A percentile compares a stretch with the other conserved stretches of the same genome.
These are phyloP conservation scores for Netta rufina DNA, from an alignment of 2,797 vertebrate genomes.

Conservation along the genomic window DNA sequence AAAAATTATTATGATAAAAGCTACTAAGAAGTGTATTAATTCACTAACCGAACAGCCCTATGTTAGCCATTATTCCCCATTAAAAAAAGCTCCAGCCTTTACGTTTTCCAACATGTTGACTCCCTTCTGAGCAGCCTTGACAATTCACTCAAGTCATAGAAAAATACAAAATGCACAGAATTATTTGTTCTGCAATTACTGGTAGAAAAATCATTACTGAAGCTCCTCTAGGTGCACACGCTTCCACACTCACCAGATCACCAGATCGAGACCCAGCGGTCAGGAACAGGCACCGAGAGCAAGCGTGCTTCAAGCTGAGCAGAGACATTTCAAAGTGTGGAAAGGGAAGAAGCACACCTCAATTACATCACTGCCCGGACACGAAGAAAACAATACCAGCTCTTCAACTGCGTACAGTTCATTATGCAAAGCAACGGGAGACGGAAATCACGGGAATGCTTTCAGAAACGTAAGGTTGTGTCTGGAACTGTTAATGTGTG, in stretches of 20 bases:
- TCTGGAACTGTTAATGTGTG: no score
- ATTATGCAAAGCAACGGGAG: not conserved
- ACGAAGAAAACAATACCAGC: not conserved
- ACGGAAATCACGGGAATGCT: no score
- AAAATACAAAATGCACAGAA: not conserved
- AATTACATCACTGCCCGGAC: not conserved
- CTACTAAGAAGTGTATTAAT: not conserved
- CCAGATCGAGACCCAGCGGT: no score
- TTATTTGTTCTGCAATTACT: not conserved
- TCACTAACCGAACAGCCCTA: not conserved
- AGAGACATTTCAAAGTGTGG: not conserved
- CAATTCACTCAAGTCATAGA: not conserved
- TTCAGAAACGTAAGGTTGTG: no score
- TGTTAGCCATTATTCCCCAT: accelerated
- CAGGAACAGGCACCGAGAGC: not conserved
- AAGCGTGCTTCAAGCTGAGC: not conserved
- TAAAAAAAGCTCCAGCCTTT: not conserved
- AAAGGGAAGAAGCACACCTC: not conserved
- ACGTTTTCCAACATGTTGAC: not conserved
- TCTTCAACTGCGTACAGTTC: no score
- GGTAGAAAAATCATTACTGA: not conserved
- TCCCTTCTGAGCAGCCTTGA: not conserved
- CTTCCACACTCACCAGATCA: not conserved
- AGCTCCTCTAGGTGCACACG: not conserved
- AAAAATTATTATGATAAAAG: not conserved